Base-by-base conservation (phyloP, 2,888 invertebrate species). In the Pachycephus smyrnensis region DNA sequence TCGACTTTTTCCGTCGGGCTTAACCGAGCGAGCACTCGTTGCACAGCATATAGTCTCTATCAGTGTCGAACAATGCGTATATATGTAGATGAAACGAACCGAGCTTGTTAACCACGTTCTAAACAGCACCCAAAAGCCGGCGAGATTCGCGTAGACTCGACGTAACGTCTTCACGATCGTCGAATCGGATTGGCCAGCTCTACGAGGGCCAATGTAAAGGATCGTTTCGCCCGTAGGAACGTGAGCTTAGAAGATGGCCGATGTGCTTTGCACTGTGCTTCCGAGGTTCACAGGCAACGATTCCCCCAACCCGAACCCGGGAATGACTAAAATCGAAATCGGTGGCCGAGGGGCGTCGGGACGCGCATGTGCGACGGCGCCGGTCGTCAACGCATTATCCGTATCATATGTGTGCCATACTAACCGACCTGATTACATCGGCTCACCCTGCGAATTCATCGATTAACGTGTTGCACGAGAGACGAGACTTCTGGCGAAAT, bases 321-420 rank as follows among this genome's bases (percentile, higher is more conserved):
- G 90, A 89, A 89, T 89, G 90, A 90, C 90, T 90, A 90, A 90
- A 90, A 90, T 90, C 90, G 90, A 90, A 90, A 90, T 90, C 90
- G 90, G 90, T 90, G 90, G 87, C 88, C 88, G 89, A 85, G 86
- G 88, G 87, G 86, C 86, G 87, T 84, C 84, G 84, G 82, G 86
- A 79, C 89, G 89, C 90, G 90, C 90, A 90, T 90, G 90, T 88
- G 90, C 90, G 89, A 88, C 86, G 88, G 85, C 86, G 88, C 87
- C 88, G 88, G 86, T 86, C 88, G 84, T 83, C 84, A 87, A 83
- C 90, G 89, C 87, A 87, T 89, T 85, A 86, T 88, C 85, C 86
- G 88, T 80, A 84, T 84, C 82, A 80, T 84, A 77, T 80, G 80
- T 80, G 82, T 79, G 84, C 81, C 75, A 79, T 88, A 89, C 89